Evolutionary conservation across 2,113 vertebrate species (phyloP), one percentile per base, ranked within the genome.

Genomic region (Pelvicachromis taeniatus): DNA sequence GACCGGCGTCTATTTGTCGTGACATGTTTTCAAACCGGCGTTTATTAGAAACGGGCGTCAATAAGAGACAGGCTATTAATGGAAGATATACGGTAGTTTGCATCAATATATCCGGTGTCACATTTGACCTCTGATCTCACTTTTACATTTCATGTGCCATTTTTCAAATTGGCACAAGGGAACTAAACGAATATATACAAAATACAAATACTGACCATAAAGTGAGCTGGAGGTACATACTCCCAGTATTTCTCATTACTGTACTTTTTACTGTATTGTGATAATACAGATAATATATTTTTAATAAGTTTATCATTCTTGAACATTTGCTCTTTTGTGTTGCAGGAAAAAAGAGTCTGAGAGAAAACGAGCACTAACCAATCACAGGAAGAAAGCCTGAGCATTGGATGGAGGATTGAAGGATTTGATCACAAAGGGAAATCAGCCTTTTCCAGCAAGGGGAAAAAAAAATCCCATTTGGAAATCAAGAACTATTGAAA

Each of bases 401-500:
- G n/a, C 17, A 38, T 78, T 26, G 17, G 55, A 54, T 19, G 54
- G 26, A 83, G 77, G 52, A 21, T 3, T 9, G 61, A 61, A 87
- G 50, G 52, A 50, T 85, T 86, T 48, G 58, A 85, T 89, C 56
- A 80, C 23, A 55, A 75, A 79, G 10, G 40, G 65, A 88, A 88
- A 56, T 83, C 33, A 42, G 19, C 35, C 33, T 33, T 78, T 73
- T 81, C 48, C 48, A 23, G 21, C 5, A 19, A 5, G 12, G 54
- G 54, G n/a, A n/a, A n/a, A 33, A 48, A 65, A 26, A 85, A 61
- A 70, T 83, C 38, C 80, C 50, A 77, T 68, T 61, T 83, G 87
- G 81, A 84, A 90, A 93, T 89, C 89, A 90, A 84, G 88, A 91
- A 91, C 90, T 87, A 33, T 90, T 23, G 40, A 50, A 75, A 85